These are phyloP conservation scores for Rotaria macrura DNA, from an alignment of 2,888 invertebrate species.

Conservation along the genomic window DNA sequence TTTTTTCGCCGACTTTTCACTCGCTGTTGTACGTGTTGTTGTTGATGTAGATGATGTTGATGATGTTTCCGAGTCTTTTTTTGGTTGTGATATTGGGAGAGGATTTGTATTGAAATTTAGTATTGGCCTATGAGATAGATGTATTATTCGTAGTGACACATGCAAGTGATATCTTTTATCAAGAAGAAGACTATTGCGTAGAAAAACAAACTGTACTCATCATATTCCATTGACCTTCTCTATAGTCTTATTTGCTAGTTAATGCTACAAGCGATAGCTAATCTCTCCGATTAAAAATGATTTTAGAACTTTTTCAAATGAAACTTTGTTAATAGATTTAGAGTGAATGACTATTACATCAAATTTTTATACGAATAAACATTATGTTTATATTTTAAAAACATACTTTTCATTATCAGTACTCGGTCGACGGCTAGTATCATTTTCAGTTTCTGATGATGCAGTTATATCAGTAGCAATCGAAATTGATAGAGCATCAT, in stretches of 20 bases:
- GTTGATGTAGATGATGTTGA: background rate
- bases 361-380: too few relatives aligned
- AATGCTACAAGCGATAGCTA: too few relatives aligned
- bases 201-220: too few relatives aligned
- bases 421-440: background rate
- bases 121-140: background rate
- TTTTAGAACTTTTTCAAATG: too few relatives aligned
- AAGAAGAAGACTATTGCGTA: too few relatives aligned
- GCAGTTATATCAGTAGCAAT: background rate
- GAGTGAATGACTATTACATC: too few relatives aligned
- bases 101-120: background rate
- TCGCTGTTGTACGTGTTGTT: background rate
- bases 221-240: too few relatives aligned
- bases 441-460: background rate
- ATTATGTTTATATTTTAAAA: background rate
- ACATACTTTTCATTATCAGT: background rate
- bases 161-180: too few relatives aligned
- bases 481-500: background rate
- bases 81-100: background rate
- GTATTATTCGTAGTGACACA: too few relatives aligned
- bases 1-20: background rate
- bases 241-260: too few relatives aligned
- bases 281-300: too few relatives aligned
- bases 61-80: background rate
- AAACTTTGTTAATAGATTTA: too few relatives aligned